Evolutionary conservation across 2,888 invertebrate genomes (phyloP).

Genomic region (Microplitis deprimator): DNA sequence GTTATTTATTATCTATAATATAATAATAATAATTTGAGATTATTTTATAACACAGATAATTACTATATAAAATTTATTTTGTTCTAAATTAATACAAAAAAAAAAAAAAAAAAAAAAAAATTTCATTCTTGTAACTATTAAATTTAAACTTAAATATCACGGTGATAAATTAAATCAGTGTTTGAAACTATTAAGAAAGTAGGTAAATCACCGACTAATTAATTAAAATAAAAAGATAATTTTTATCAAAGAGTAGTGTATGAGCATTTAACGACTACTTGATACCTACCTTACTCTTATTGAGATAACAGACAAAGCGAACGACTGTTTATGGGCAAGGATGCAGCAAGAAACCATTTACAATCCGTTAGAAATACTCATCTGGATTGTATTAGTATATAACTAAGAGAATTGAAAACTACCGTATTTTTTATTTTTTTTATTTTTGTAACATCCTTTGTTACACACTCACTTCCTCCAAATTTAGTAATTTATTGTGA

Average conservation of each 20-base stretch:
- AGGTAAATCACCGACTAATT: slow-evolving; percentile 1
- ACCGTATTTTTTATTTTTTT: slow-evolving; percentile 1
- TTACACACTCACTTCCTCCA: slow-evolving; percentile 20
- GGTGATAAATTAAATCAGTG: background rate
- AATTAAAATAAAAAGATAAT: slow-evolving; percentile 14
- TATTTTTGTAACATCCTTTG: slow-evolving; percentile 5
- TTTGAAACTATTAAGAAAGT: background rate
- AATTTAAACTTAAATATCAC: background rate
- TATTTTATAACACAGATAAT: background rate
- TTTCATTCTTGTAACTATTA: background rate
- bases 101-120: background rate
- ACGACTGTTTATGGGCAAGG: slow-evolving; percentile 24
- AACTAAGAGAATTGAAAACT: background rate
- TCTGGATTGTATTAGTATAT: slow-evolving; percentile 10
- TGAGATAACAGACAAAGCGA: slow-evolving; percentile 21
- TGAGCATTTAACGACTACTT: slow-evolving; percentile 15
- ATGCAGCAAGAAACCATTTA: slow-evolving; percentile 32
- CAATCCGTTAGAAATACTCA: slow-evolving; percentile 27
- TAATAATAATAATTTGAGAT: background rate
- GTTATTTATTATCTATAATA: slow-evolving; percentile 1
- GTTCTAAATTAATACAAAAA: background rate
- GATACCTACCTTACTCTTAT: slow-evolving; percentile 15
- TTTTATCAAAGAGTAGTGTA: background rate
- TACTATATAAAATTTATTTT: too few species aligned
- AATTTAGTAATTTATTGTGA: slow-evolving; percentile 1